Evolutionary conservation across 2,113 vertebrate species (phyloP).

Genomic region (Ictidomys tridecemlineatus): DNA sequence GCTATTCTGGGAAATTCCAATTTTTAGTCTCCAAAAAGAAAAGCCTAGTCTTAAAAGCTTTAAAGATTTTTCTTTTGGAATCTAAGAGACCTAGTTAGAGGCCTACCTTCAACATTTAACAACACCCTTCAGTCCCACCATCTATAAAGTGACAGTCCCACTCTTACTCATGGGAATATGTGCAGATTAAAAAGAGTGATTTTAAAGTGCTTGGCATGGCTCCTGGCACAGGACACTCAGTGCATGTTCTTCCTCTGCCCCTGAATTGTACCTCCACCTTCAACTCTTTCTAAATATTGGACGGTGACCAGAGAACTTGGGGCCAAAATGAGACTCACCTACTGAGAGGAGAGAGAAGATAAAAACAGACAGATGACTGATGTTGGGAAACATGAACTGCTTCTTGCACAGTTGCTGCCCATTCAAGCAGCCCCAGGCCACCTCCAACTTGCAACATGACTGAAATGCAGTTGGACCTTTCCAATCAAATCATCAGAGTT

Average conservation of each 20-base stretch:
- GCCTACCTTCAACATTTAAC: neutral
- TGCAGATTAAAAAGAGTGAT: neutral
- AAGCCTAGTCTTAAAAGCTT: neutral
- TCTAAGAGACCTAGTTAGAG: neutral
- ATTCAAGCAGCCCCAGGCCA: neutral
- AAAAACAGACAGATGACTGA: neutral
- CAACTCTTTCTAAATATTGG: neutral
- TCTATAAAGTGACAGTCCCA: neutral
- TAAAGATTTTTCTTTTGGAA: constrained; percentile 1
- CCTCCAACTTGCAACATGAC: neutral
- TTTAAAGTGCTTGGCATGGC: neutral
- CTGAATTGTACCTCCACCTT: neutral
- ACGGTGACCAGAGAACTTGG: neutral
- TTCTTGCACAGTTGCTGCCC: neutral
- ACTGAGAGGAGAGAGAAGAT: neutral
- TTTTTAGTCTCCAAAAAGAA: neutral
- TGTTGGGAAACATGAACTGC: neutral
- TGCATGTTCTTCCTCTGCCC: neutral
- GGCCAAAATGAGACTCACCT: neutral
- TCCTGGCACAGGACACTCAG: neutral
- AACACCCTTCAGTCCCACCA: neutral
- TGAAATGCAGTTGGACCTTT: neutral
- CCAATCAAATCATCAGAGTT: neutral
- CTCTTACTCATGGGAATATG: neutral
- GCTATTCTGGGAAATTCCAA: neutral